Base-by-base conservation (phyloP, 2,888 invertebrate species). In the Ceraclea dissimilis region DNA sequence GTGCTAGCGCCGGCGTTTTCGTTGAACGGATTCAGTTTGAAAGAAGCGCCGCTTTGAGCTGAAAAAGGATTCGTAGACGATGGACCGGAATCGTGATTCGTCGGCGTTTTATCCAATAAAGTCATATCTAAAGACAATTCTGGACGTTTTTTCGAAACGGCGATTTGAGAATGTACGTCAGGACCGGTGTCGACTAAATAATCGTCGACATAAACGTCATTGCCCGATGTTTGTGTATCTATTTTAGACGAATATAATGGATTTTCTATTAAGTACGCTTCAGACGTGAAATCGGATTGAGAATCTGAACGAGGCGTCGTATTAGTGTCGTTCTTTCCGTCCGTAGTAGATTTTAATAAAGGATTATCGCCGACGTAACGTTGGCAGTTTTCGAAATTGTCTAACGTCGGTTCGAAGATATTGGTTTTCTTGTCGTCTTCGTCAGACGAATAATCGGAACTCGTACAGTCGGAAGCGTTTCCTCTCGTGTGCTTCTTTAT, bases 391-490 rank as follows among this genome's bases (percentile, higher is more conserved):
- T 78, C 78, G 60, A 74, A 78, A 60, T 78, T 77, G 60, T 78
- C 78, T 11, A 78, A 60, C 0, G 78, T 76, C 0, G 78, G 78
- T 60, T 78, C 78, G 64, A 78, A 73, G 33, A 76, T 75, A 50
- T 75, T 75, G 0, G 75, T 76, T 31, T 79, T 70, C 57, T 70
- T 73, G n/a, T 62, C 62, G 51, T 80, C 79, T 55, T 80, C 80
- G 11, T 79, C 79, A 0, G 78, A 78, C 0, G 77, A 77, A 55
- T 75, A 78, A 58, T 77, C 79, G 0, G 78, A 79, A 56, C 76
- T 79, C 65, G 77, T 81, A 49, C 83, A 81, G 63, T 85, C 86
- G 17, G 82, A 84, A 16, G 83, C 81, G 59, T 80, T 81, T 16
- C 85, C 85, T 44, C 85, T 85, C 0, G 76, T 76, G 54, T 79